Evolutionary conservation across 2,113 vertebrate species (phyloP).

Genomic region (Oncorhynchus clarkii): DNA sequence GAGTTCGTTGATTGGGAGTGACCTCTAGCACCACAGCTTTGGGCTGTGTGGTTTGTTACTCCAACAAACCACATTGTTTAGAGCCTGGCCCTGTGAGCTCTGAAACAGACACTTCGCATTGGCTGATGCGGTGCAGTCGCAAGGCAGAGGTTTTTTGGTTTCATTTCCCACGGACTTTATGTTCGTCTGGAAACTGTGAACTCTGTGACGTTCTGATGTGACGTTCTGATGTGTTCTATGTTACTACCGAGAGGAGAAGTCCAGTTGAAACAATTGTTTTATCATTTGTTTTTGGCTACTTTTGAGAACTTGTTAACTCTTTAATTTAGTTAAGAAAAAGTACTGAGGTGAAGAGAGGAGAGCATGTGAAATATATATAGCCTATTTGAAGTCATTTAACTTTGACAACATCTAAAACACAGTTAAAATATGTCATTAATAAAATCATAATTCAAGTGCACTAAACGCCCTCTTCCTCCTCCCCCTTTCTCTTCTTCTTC

Average conservation of each 20-base stretch:
- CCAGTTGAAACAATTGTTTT: too few species aligned
- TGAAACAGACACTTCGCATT: conserved; percentile 38
- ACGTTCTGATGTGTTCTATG: conserved; percentile 19
- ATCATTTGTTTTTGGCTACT: too few species aligned
- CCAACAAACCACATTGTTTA: conserved; percentile 67
- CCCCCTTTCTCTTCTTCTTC: too few species aligned
- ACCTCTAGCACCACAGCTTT: conserved; percentile 46
- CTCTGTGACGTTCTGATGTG: conserved; percentile 11
- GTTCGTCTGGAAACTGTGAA: conserved; percentile 37
- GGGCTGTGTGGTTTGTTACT: conserved; percentile 56
- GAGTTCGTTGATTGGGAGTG: conserved; percentile 68
- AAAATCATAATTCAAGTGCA: background rate
- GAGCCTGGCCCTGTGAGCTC: conserved; percentile 41
- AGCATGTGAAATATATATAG: too few species aligned
- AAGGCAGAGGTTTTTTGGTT: conserved; percentile 62
- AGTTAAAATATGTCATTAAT: too few species aligned
- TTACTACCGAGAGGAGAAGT: background rate
- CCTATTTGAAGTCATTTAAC: too few species aligned
- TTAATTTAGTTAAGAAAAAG: too few species aligned
- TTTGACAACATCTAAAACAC: too few species aligned
- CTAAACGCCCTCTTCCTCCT: background rate
- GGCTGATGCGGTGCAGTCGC: conserved; percentile 52
- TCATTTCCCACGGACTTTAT: conserved; percentile 56
- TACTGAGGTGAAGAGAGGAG: too few species aligned
- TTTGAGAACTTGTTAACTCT: too few species aligned